These are phyloP conservation scores for Autographa pulchrina DNA, from an alignment of 2,888 invertebrate species.

Conservation along the genomic window DNA sequence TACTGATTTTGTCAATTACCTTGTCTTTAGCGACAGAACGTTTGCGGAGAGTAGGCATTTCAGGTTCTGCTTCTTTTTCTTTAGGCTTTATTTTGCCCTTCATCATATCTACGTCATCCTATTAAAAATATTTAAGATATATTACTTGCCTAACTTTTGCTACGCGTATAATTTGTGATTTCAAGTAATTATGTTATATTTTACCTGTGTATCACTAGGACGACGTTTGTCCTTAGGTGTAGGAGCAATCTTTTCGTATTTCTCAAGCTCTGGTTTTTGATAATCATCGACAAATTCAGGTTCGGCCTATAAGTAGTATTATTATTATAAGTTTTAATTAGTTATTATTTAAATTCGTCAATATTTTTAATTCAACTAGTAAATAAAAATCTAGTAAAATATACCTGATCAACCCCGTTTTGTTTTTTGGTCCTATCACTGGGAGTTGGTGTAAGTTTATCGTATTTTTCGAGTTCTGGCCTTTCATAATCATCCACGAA, in stretches of 20 bases:
- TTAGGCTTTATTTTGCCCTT: conserved; percentile 86
- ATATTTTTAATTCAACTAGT: too few relatives aligned
- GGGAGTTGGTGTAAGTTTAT: conserved; percentile 87
- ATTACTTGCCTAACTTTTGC: not conserved
- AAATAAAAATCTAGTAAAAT: too few relatives aligned
- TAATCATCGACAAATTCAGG: conserved; percentile 91
- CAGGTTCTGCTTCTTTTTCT: conserved; percentile 82
- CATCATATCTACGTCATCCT: conserved; percentile 85
- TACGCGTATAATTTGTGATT: not conserved
- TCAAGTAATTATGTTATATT: conserved; percentile 13
- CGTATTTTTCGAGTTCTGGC: conserved; percentile 92
- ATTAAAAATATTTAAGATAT: conserved; percentile 57
- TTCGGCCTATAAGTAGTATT: conserved; percentile 72
- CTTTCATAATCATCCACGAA: conserved; percentile 93
- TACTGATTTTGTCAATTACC: conserved; percentile 67
- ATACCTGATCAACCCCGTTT: conserved; percentile 84
- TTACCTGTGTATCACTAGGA: conserved; percentile 82
- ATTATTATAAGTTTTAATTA: conserved; percentile 17
- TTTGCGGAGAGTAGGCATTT: conserved; percentile 82
- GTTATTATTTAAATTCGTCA: conserved; percentile 10
- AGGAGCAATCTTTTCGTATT: conserved; percentile 89
- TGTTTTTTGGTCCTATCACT: conserved; percentile 82
- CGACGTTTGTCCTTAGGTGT: conserved; percentile 83
- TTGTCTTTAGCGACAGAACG: conserved; percentile 83
- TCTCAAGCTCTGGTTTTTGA: conserved; percentile 92